Percentiles rank a stretch among this genome's conserved stretches.
Conservation (phyloP, 2,797 vertebrate species). For the Xyrichtys novacula region DNA sequence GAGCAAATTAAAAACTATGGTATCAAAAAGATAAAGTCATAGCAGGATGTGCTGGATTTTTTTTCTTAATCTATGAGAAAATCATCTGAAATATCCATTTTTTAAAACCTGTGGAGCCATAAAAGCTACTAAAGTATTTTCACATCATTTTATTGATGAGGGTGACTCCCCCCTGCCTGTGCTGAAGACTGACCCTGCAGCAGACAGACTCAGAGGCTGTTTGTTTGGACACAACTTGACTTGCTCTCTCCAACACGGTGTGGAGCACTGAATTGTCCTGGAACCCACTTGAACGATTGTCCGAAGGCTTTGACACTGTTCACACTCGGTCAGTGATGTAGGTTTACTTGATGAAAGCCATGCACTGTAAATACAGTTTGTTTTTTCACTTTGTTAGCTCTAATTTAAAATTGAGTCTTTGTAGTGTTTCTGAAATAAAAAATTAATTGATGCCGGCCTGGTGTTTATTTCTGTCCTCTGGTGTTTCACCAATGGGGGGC, state of each 20-base stretch:
- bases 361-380: constrained; percentile 64
- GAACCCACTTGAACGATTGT: constrained; percentile 82
- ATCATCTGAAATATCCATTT: too few species aligned
- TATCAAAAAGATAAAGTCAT: too few species aligned
- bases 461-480: constrained; percentile 8
- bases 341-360: constrained; percentile 62
- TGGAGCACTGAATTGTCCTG: constrained; percentile 67
- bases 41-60: too few species aligned
- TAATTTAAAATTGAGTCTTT: constrained; percentile 59
- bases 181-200: constrained; percentile 46
- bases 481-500: constrained; percentile 59
- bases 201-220: constrained; percentile 40
- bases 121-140: not conserved
- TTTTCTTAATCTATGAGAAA: too few species aligned
- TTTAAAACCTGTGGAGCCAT: too few species aligned
- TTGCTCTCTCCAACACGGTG: constrained; percentile 21
- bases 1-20: too few species aligned
- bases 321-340: constrained; percentile 23
- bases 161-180: constrained; percentile 38
- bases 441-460: constrained; percentile 39
- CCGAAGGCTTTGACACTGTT: constrained; percentile 43
- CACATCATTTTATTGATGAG: constrained; percentile 22
- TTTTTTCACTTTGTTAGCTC: constrained; percentile 38
- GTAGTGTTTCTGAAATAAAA: constrained; percentile 45
- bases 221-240: constrained; percentile 54